Conservation (phyloP, 1,140 invertebrate genomes). For the Lamellibrachia luymesi region DNA sequence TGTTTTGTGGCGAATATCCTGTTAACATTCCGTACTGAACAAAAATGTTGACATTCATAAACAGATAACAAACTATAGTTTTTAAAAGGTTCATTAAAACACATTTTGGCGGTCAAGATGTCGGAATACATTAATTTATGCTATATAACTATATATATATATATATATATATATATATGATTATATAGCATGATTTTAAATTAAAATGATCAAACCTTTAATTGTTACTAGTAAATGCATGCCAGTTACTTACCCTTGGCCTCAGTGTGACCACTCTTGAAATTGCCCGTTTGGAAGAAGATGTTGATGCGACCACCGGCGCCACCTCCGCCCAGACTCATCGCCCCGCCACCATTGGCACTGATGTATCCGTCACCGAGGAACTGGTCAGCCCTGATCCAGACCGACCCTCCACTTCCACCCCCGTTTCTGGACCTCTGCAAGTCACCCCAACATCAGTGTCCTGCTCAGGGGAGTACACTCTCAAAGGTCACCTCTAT, state of each 20-base stretch:
- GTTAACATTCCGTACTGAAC: too few species aligned
- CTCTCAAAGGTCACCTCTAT: neutral
- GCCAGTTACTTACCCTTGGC: constrained; percentile 33
- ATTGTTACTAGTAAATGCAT: neutral
- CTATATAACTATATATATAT: too few species aligned
- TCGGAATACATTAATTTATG: too few species aligned
- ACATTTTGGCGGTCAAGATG: neutral
- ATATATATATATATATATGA: too few species aligned
- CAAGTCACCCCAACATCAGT: constrained; percentile 16
- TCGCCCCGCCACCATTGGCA: constrained; percentile 36
- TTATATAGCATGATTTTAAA: too few species aligned
- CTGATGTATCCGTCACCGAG: constrained; percentile 31
- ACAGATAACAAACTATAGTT: too few species aligned
- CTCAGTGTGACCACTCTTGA: constrained; percentile 34
- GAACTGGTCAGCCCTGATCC: constrained; percentile 31
- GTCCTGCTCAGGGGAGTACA: neutral
- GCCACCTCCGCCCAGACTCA: constrained; percentile 37
- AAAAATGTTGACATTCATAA: too few species aligned
- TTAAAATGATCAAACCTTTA: neutral
- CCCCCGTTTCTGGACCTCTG: constrained; percentile 36
- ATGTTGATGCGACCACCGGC: constrained; percentile 37
- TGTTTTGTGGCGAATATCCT: too few species aligned
- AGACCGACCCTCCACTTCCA: constrained; percentile 43
- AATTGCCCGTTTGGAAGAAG: constrained; percentile 33
- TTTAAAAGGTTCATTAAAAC: neutral